Evolutionary conservation across 2,888 invertebrate genomes (phyloP), one percentile per base, ranked within the genome.

Genomic region (Drosophila suboccidentalis): DNA sequence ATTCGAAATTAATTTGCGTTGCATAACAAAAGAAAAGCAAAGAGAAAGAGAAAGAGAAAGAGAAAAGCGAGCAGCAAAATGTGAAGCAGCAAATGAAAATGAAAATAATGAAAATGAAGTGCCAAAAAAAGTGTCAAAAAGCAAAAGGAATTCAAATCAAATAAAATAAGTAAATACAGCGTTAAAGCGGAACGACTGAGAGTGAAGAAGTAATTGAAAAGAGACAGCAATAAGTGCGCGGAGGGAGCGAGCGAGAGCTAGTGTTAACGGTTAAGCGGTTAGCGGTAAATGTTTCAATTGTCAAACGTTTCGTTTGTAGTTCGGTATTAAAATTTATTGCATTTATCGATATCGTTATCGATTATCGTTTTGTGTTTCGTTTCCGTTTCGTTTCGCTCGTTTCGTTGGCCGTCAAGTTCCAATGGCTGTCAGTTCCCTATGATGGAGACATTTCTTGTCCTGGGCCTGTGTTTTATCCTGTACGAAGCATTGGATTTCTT

Each of bases 391-490:
- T 64, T 68, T 60, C 41, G 50, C 41, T 63, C 36, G 26, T 26
- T 64, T 59, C 49, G 74, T 70, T 29, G 29, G 29, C 26, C 3
- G 26, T 82, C 80, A 75, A 75, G 80, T 82, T 82, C 84, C 88
- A 82, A 89, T 91, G 91, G 91, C 89, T 88, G 76, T 82, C 83
- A 89, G 82, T 79, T 82, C 83, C 83, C 84, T 92, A 92, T 92
- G 92, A 95, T 95, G 95, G 95, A 95, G 94, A 95, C 95, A 91
- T 94, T 95, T 91, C 93, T 95, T 90, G 94, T 95, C 89, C 93
- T 95, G 85, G 95, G 95, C 82, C 94, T 95, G 91, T 95, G 95
- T 93, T 94, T 95, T 92, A 93, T 95, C 90, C 95, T 95, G 90
- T 95, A 95, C 92, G 95, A 95, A 93, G 93, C 95, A 91, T 94